phyloP scores from a whole-genome alignment of 2,888 invertebrate genomes.

The Meteorus colon region DNA sequence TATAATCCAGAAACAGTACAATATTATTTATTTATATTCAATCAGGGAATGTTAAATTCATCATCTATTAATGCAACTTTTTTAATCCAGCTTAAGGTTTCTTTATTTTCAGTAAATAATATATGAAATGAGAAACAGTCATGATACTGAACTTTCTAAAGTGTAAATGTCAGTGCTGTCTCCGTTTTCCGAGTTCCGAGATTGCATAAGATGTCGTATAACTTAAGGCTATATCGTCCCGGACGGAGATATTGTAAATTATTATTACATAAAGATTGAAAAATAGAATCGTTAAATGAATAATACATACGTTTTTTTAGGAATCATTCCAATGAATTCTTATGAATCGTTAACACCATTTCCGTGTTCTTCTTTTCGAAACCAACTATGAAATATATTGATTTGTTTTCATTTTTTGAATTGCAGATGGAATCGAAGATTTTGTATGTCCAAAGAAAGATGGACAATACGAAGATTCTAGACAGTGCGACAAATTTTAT shows the following conservation, averaged over 20 bases:
- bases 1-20: neutral
- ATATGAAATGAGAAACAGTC: conserved; percentile 50
- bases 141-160: conserved; percentile 69
- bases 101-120: neutral
- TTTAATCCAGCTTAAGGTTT: neutral
- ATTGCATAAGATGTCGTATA: conserved; percentile 59
- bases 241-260: neutral
- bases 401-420: too few relatives aligned
- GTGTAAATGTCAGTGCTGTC: conserved; percentile 68
- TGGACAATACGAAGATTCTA: conserved; percentile 86
- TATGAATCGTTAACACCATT: too few relatives aligned
- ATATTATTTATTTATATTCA: neutral
- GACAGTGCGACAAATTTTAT: conserved; percentile 92
- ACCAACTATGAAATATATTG: too few relatives aligned
- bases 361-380: too few relatives aligned
- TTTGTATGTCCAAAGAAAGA: conserved; percentile 88
- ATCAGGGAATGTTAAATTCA: neutral
- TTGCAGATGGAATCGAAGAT: conserved; percentile 72
- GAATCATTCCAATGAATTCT: neutral
- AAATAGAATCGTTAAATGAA: conserved; percentile 42
- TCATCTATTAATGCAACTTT: neutral
- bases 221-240: neutral
- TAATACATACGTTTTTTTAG: too few relatives aligned
- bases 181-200: conserved; percentile 53
- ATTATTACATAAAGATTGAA: conserved; percentile 53